Conservation (phyloP, 2,797 vertebrate species). For the Sitta carolinensis region DNA sequence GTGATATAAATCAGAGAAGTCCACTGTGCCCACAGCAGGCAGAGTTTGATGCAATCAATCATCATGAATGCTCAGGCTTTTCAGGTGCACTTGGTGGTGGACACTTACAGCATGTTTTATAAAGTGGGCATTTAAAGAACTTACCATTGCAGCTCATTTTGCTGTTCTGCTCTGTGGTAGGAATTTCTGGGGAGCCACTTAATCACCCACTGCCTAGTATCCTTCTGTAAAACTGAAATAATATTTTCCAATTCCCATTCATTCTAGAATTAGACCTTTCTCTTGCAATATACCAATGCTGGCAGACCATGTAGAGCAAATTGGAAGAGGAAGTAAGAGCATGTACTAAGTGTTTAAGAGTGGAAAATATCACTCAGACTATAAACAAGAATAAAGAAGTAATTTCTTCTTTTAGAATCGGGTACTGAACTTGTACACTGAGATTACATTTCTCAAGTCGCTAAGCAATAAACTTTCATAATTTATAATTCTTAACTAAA, state of each 20-base stretch:
- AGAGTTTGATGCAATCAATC: background rate
- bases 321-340: background rate
- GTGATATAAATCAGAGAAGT: background rate
- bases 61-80: background rate
- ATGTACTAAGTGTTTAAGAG: background rate
- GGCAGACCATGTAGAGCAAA: background rate
- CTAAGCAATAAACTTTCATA: background rate
- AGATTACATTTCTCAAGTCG: background rate
- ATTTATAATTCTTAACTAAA: background rate
- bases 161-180: background rate
- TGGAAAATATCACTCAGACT: background rate
- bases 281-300: background rate
- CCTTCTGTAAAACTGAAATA: background rate
- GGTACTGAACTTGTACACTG: background rate
- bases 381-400: background rate
- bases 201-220: background rate
- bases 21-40: background rate
- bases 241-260: background rate
- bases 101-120: background rate
- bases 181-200: background rate
- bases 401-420: background rate
- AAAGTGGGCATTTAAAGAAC: background rate
- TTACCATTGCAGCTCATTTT: background rate
- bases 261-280: background rate
- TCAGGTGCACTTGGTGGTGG: background rate